Evolutionary conservation across 37 sponge, comb jelly and placozoan species (phyloP), one percentile per base, ranked within the genome.

Genomic region (Aphrocallistes beatrix): DNA sequence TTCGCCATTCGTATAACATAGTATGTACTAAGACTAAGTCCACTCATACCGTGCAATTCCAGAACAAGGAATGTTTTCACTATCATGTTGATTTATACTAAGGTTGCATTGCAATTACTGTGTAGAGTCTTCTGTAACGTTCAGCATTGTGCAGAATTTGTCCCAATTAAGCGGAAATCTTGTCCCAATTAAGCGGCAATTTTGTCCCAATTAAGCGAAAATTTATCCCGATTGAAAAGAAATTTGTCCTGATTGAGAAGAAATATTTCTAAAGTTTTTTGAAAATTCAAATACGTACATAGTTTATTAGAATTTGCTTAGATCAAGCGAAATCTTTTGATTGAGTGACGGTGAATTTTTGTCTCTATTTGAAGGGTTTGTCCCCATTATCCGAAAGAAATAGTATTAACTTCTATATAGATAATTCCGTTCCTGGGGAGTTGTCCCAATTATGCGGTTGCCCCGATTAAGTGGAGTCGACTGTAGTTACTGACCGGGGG

Each of bases 101-200:
- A 47, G 49, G 49, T 47, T 47, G 49, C 49, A 47, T 47, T 47
- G 75, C 8, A 13, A 25, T 25, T 28, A 28, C 75, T 25, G 10
- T 19, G 75, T 60, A n/a, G 75, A 6, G 75, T 60, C 28, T 25
- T 25, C 8, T 60, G n/a, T 6, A 28, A 25, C n/a, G 75, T 60
- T 13, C 75, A 19, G 17, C 17, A 17, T 47, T 47, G 75, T 30
- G 34, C 28, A 60, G 34, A 60, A 32, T 19, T 60, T 60, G 75
- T 60, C 75, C 75, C 75, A 28, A 60, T 60, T 60, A 60, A 60
- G 75, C 75, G 75, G 75, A 60, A 13, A 60, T 60, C 3, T 60
- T 60, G 75, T 60, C 75, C 75, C 75, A 60, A 60, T 60, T 60
- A 60, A 60, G 75, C 75, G 25, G 75, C 10, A 13, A 60, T 60